Conservation (phyloP, 2,888 invertebrate species). For the Timema podura region DNA sequence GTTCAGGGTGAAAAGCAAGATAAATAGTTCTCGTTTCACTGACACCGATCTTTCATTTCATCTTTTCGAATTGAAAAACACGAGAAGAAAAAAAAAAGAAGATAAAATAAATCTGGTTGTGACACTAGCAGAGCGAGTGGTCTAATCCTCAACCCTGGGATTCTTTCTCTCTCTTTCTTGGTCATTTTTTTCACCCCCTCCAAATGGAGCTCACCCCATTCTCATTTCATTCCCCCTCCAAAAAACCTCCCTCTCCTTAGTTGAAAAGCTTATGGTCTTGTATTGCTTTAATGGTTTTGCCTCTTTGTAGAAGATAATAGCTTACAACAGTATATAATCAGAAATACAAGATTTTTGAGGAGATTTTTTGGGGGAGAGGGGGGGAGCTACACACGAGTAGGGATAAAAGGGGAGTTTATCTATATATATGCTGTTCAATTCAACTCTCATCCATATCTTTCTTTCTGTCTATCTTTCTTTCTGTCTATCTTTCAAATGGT, state of each 20-base stretch:
- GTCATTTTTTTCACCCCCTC: slow-evolving; percentile 8
- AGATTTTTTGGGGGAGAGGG: background rate
- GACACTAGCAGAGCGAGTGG: slow-evolving; percentile 9
- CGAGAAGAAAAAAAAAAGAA: background rate
- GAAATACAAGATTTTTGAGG: background rate
- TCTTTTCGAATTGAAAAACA: slow-evolving; percentile 11
- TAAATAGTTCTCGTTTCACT: slow-evolving; percentile 14
- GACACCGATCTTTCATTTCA: slow-evolving; percentile 16
- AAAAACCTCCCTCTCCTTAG: slow-evolving; percentile 5
- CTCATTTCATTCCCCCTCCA: background rate
- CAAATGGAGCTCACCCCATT: background rate
- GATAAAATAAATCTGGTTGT: slow-evolving; percentile 13
- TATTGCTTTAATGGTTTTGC: slow-evolving; percentile 13
- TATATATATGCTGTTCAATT: no score
- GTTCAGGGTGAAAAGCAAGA: background rate
- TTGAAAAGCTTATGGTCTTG: slow-evolving; percentile 8
- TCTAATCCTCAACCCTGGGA: background rate
- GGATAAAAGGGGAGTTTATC: no score
- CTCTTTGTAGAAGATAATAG: slow-evolving; percentile 7
- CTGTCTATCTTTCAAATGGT: slow-evolving; percentile 9
- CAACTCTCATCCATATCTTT: no score
- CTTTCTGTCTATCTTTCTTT: background rate
- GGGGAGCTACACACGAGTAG: no score
- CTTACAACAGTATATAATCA: slow-evolving; percentile 15
- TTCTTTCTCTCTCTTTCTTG: slow-evolving; percentile 2